Evolutionary conservation across 2,113 vertebrate species (phyloP), one percentile per base, ranked within the genome.

Genomic region (Isichthys henryi): DNA sequence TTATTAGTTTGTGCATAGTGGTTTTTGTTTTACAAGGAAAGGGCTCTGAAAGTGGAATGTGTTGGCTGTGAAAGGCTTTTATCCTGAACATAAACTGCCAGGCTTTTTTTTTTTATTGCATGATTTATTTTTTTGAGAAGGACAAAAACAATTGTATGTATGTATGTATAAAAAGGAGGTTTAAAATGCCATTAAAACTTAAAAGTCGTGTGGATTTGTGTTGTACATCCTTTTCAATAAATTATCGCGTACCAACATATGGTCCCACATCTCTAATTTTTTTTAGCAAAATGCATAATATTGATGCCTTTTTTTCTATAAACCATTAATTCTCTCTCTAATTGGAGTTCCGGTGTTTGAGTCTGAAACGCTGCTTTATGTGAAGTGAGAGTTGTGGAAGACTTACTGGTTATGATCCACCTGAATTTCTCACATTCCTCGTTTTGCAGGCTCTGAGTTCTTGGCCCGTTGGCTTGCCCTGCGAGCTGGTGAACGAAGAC

Each of bases 211-310:
- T 90, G 91, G 93, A 89, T 94, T 92, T 93, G 83, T 94, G 93
- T 92, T 94, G 92, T 93, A 93, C 93, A 94, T 92, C 88, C 86
- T 93, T 95, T 94, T 92, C 92, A 94, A 94, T 94, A 93, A 95
- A 95, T 91, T 93, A 66, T 89, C 74, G 89, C 90, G 92, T 92
- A 90, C 56, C n/a, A 80, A 19, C 23, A 85, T 17, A 56, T 77
- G 19, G 49, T 11, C 10, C 39, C 9, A 4, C 17, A 21, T 88
- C 35, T 19, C 23, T 46, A n/a, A 53, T 50, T 52, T 52, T 52
- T 86, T 45, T 77, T 66, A 80, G n/a, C 53, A 53, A 80, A 39
- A 19, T 80, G 5, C 2, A 39, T 77, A 43, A 48, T 70, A 85
- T 23, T n/a, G 46, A 85, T 45, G 19, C n/a, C n/a, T 31, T 70